Evolutionary conservation across 2,113 vertebrate genomes (phyloP).

Genomic region (Alligator sinensis): DNA sequence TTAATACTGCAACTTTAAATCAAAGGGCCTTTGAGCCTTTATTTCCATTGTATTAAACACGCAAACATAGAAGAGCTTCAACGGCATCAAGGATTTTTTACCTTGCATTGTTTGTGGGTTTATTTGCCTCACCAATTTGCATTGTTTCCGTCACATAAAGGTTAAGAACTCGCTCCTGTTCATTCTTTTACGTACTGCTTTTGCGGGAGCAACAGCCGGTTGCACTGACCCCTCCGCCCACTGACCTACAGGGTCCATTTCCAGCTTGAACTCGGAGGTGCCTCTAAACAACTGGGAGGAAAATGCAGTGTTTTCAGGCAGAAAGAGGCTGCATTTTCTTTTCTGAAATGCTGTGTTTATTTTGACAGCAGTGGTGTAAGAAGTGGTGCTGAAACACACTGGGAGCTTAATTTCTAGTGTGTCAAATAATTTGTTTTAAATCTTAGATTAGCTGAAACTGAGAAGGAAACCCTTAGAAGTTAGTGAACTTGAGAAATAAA

Average conservation of each 20-base stretch:
- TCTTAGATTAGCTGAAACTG: slow-evolving; percentile 65
- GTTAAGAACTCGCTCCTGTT: slow-evolving; percentile 69
- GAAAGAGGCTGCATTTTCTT: slow-evolving; percentile 2
- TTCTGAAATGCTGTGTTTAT: slow-evolving; percentile 21
- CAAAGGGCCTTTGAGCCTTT: slow-evolving; percentile 63
- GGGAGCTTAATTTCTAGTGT: slow-evolving; percentile 55
- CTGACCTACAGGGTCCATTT: slow-evolving; percentile 35
- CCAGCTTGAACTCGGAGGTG: slow-evolving; percentile 8
- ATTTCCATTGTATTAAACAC: slow-evolving; percentile 62
- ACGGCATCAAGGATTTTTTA: slow-evolving; percentile 59
- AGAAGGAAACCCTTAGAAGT: slow-evolving; percentile 57
- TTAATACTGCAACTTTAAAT: slow-evolving; percentile 48
- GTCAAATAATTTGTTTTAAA: slow-evolving; percentile 61
- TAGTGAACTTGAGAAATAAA: neutral
- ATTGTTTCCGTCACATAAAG: slow-evolving; percentile 73
- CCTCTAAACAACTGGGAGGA: slow-evolving; percentile 10
- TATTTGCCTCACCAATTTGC: slow-evolving; percentile 63
- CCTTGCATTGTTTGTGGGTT: slow-evolving; percentile 59
- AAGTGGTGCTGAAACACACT: neutral
- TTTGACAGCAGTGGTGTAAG: neutral
- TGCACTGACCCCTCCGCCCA: slow-evolving; percentile 13
- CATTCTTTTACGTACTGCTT: slow-evolving; percentile 29
- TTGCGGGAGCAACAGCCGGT: neutral
- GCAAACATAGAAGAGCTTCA: slow-evolving; percentile 58
- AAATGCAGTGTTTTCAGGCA: slow-evolving; percentile 22